Evolutionary conservation across 2,888 invertebrate species (phyloP), one percentile per base, ranked within the genome.

Genomic region (Hypsopygia costalis): DNA sequence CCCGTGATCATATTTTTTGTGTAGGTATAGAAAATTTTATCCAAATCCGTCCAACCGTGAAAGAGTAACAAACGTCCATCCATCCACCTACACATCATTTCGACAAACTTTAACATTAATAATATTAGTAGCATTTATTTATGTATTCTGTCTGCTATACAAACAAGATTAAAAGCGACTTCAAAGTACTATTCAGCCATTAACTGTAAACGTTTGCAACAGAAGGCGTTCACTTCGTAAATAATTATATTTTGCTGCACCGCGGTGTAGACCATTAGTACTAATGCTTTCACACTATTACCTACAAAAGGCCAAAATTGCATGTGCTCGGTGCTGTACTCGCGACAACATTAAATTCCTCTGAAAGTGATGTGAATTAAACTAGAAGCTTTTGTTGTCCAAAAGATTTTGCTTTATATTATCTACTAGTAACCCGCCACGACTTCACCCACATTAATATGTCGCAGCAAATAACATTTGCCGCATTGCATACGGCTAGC

Each of bases 371-470:
- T 8, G 12, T 11, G 25, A 25, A 39, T 12, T 28, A 10, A 32
- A 40, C 34, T 8, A n/a, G 25, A 33, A 7, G 21, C 32, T 11
- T 8, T 11, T 16, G 27, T 27, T 16, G n/a, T 43, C 36, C 32
- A 32, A 28, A 33, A 33, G 39, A 39, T 36, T 36, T 20, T 16
- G 12, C 27, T 37, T 30, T 11, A 11, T n/a, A 30, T 8, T 30
- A 12, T n/a, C n/a, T n/a, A n/a, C n/a, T n/a, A n/a, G n/a, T n/a
- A n/a, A n/a, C n/a, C n/a, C n/a, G n/a, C n/a, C n/a, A n/a, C n/a
- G n/a, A n/a, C n/a, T n/a, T n/a, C n/a, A n/a, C n/a, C n/a, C n/a
- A n/a, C n/a, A n/a, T n/a, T n/a, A n/a, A n/a, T n/a, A n/a, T n/a
- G n/a, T n/a, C n/a, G n/a, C n/a, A n/a, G n/a, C n/a, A n/a, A n/a